Percentiles rank a stretch among this genome's conserved stretches.
phyloP scores from a whole-genome alignment of 2,888 invertebrate genomes.

The Brassicogethes aeneus region DNA sequence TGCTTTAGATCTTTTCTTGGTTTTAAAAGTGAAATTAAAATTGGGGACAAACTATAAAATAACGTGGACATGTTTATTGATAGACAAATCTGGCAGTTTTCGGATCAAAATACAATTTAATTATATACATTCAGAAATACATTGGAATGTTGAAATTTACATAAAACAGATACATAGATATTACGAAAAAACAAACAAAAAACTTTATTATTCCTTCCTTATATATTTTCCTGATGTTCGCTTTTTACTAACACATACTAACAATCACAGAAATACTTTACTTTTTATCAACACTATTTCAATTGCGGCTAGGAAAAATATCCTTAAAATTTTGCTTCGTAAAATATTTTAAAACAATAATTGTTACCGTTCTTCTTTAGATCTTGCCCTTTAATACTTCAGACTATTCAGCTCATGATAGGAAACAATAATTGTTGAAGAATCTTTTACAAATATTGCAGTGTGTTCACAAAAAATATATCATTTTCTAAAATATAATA shows the following conservation, averaged over 20 bases:
- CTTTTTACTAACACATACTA: constrained; percentile 29
- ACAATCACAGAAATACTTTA: constrained; percentile 38
- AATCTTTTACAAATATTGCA: constrained; percentile 9
- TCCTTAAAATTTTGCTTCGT: no score
- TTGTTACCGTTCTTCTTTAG: no score
- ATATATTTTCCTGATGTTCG: constrained; percentile 3
- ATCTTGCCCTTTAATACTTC: no score
- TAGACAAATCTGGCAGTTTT: constrained; percentile 39
- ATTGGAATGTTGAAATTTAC: constrained; percentile 38
- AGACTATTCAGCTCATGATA: no score
- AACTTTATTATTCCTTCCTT: neutral
- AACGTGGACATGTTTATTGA: constrained; percentile 34
- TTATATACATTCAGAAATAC: constrained; percentile 38
- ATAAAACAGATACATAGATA: constrained; percentile 32
- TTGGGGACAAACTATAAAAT: constrained; percentile 6
- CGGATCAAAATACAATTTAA: constrained; percentile 38
- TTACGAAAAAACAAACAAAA: constrained; percentile 25
- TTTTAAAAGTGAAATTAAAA: no score
- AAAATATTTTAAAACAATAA: no score
- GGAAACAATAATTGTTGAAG: constrained; percentile 8
- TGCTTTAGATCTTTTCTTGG: no score
- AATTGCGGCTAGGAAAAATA: constrained; percentile 12
- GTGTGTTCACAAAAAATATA: neutral
- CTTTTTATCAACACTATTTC: constrained; percentile 19
- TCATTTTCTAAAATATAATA: constrained; percentile 4